Evolutionary conservation across 2,888 invertebrate genomes (phyloP), one percentile per base, ranked within the genome.

Genomic region (Patella caerulea): DNA sequence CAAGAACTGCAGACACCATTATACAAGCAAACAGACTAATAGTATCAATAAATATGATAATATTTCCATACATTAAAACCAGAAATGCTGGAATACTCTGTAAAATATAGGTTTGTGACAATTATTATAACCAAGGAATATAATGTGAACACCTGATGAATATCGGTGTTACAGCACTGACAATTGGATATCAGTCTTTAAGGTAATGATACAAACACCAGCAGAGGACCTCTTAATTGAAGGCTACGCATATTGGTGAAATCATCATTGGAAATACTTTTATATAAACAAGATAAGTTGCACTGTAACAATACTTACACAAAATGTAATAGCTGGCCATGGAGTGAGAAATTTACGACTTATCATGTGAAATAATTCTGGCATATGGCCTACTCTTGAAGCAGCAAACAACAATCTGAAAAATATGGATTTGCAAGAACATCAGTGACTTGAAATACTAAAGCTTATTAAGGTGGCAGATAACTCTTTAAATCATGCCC

Each of bases 341-440:
- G 88, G 87, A 52, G 85, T 88, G 29, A 81, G 75, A 73, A 82
- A 86, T 69, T 83, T 82, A 34, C 78, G 77, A 74, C 83, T 84
- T 19, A 84, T 74, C 79, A 85, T 83, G 0, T 83, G 81, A 71
- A 86, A 77, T n/a, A 86, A 56, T 7, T 55, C 70, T 2, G 87
- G 88, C 81, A 88, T 79, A 75, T 86, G 84, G 14, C 83, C 83
- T 17, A 79, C 79, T 54, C 81, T 80, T 11, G 86, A 87, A 14
- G 86, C 87, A n/a, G 88, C 86, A 72, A 81, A 84, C 70, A 84
- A 75, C 65, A 86, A 78, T 71, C 85, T 85, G 82, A 19, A 71
- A 74, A 34, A 65, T 19, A 65, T 45, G 7, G 45, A 45, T 45
- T 45, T 45, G 45, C 45, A 45, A 34, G 34, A 4, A 34, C 34